These are phyloP conservation scores for Heliconius aoede DNA, from an alignment of 2,888 invertebrate species.

Conservation along the genomic window DNA sequence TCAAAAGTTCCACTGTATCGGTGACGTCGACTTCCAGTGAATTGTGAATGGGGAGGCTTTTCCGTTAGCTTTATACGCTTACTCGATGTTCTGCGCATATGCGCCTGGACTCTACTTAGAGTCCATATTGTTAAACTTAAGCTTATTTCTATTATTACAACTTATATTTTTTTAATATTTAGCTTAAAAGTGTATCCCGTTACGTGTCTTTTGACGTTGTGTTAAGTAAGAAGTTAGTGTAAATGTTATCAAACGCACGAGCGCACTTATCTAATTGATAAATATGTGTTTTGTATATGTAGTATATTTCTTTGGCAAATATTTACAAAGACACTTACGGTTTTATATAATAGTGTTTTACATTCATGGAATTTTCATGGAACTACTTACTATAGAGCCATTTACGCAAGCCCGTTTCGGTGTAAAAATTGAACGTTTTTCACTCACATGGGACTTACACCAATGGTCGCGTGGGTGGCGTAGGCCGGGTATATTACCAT, in stretches of 20 bases:
- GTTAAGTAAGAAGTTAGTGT: slow-evolving; percentile 40
- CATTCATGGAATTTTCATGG: slow-evolving; percentile 26
- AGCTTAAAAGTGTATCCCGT: background rate
- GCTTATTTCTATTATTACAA: background rate
- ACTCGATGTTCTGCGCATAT: slow-evolving; percentile 72
- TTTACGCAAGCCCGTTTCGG: background rate
- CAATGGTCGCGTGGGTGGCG: slow-evolving; percentile 8
- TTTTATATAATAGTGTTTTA: slow-evolving; percentile 38
- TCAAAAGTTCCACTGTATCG: slow-evolving; percentile 54
- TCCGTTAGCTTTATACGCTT: slow-evolving; percentile 74
- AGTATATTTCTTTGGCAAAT: slow-evolving; percentile 55
- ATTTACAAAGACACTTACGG: slow-evolving; percentile 61
- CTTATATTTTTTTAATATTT: background rate
- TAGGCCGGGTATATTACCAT: background rate
- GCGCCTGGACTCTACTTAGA: slow-evolving; percentile 60
- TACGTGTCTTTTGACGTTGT: background rate
- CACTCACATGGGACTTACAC: background rate
- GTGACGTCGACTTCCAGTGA: slow-evolving; percentile 60
- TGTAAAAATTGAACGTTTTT: background rate
- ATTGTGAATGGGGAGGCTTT: slow-evolving; percentile 74
- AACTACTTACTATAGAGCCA: background rate
- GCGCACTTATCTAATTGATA: slow-evolving; percentile 72
- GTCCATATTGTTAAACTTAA: background rate
- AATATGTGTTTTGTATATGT: slow-evolving; percentile 37
- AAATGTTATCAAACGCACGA: slow-evolving; percentile 70